Evolutionary conservation across 2,888 invertebrate genomes (phyloP), one percentile per base, ranked within the genome.

Genomic region (Orchesellides sinensis): DNA sequence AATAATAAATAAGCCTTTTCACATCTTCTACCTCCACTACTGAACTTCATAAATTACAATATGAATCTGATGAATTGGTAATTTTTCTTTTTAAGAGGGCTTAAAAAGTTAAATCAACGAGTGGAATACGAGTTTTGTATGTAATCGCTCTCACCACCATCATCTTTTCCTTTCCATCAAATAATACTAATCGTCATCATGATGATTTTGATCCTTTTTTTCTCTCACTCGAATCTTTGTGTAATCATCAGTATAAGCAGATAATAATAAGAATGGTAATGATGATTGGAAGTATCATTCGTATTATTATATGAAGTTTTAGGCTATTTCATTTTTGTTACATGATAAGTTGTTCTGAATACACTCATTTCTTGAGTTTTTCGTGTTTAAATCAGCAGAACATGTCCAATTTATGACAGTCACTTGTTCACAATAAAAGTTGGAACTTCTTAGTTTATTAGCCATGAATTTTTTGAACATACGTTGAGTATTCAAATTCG

Each of bases 51-150:
- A 74, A 66, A 68, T 59, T 8, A 61, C 35, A 78, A 66, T 78
- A 68, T 66, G 68, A 68, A 83, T 69, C 83, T 84, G 84, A 81
- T 86, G 85, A 86, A 85, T 84, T 85, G 84, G 84, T 86, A 86
- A 85, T 86, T 86, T 85, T 66, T n/a, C 59, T 68, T 56, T 17
- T 68, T 52, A 47, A 68, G 49, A 59, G 17, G 68, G 77, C 23
- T 56, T 77, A 32, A 74, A 65, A 73, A 12, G 21, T 52, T 54
- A 54, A 59, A 29, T 77, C 77, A 54, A 77, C 68, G 32, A 66
- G 66, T 40, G 52, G 40, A 47, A 69, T 17, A 61, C 45, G 47
- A 59, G 54, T 45, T 45, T 23, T 40, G 23, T 35, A 35, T 21
- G 74, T 59, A 77, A 56, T 77, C 59, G 59, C 78, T 35, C 68